Base-by-base conservation (phyloP, 1,140 invertebrate genomes). In the Polypedilum pembai region DNA sequence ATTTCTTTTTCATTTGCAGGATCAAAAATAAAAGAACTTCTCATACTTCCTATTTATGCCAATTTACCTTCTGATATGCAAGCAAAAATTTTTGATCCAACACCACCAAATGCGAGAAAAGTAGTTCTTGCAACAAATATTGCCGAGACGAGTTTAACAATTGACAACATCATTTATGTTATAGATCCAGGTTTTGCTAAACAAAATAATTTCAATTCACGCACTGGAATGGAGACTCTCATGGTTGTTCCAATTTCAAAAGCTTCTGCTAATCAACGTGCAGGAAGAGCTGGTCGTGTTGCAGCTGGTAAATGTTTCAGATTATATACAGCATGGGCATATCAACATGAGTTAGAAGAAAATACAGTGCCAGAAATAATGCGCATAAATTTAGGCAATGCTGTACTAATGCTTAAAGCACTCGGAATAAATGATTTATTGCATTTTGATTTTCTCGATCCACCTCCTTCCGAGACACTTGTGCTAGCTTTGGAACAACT, bases 141-240 rank as follows among this genome's bases (percentile, higher is more conserved):
- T 80, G 98, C 98, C 1, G 97, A 99, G 85, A 99, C 98, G 18
- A 99, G 97, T 4, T 84, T 99, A 8, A 99, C 98, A 1, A 99
- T 99, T 77, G 98, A 99, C 82, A 98, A 98, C 78, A 99, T 99
- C 76, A 93, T 95, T 73, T 99, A 98, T 85, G 98, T 99, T 0
- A 98, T 99, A 77, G 98, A 99, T 87, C 96, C 97, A 17, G 98
- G 98, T 1, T 99, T 98, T 84, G 96, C 95, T 66, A 99, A 99
- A 82, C 96, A 99, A 85, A 99, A 99, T 82, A 98, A 97, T 83
- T 99, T 98, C 80, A 99, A 99, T 86, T 95, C 98, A 0, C 86
- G 94, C 76, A 98, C 95, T 10, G 96, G 98, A 17, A 98, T 99
- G 94, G 98, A 99, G 81, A 98, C 95, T 79, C 85, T 99, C 63